Evolutionary conservation across 1,140 invertebrate genomes (phyloP).

Genomic region (Teleogryllus occipitalis): DNA sequence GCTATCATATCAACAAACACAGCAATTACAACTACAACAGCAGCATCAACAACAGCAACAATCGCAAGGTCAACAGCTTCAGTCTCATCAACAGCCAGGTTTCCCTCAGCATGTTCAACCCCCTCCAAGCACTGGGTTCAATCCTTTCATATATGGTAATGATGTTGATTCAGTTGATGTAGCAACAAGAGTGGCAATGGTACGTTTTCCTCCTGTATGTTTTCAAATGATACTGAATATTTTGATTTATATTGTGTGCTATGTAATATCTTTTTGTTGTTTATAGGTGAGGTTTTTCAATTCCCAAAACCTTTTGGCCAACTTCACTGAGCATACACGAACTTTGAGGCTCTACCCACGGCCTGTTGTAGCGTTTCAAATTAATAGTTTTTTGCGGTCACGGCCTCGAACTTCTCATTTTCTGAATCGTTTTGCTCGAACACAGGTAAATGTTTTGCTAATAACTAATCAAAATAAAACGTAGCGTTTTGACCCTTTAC

Average conservation of each 20-base stretch:
- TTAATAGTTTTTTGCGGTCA: conserved; percentile 94
- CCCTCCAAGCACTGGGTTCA: conserved; percentile 40
- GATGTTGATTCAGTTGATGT: conserved; percentile 97
- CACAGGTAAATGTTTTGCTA: conserved; percentile 53
- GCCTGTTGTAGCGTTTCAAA: conserved; percentile 97
- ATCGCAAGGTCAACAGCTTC: background rate
- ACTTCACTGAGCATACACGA: conserved; percentile 95
- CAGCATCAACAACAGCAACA: background rate
- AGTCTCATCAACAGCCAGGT: background rate
- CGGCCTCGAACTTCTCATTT: conserved; percentile 80
- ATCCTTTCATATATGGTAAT: conserved; percentile 89
- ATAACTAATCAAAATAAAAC: too few species aligned
- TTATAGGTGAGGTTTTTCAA: conserved; percentile 91
- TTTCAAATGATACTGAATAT: background rate
- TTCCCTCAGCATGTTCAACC: background rate
- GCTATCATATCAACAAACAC: background rate
- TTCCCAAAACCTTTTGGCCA: conserved; percentile 90
- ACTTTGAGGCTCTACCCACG: conserved; percentile 93
- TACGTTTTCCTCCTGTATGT: conserved; percentile 35
- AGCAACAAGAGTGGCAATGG: conserved; percentile 97
- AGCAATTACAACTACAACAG: background rate
- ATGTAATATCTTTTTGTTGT: background rate
- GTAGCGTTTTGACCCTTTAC: too few species aligned
- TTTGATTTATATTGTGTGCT: background rate
- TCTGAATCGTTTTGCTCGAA: conserved; percentile 81